A percentile compares a stretch with the other conserved stretches of the same genome.
Evolutionary conservation across 2,888 invertebrate species (phyloP).

Genomic region (Stramonita haemastoma): DNA sequence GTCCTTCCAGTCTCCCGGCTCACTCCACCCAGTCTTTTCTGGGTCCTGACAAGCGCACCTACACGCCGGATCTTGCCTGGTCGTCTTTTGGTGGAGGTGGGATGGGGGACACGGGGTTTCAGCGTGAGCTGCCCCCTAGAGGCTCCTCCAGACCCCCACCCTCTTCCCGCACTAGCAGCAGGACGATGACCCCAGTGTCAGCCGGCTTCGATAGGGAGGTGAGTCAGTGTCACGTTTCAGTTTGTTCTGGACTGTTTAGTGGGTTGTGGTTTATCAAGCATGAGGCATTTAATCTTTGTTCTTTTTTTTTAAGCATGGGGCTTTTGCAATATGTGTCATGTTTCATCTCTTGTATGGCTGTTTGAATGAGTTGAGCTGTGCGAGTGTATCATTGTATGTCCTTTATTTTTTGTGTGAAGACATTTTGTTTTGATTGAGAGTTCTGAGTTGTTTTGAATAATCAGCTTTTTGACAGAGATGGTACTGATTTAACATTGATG

Average conservation of each 20-base stretch:
- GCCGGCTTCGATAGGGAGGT: constrained; percentile 35
- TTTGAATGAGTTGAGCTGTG: too few relatives aligned
- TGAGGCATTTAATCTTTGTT: too few relatives aligned
- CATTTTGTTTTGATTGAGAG: too few relatives aligned
- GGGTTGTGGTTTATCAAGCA: too few relatives aligned
- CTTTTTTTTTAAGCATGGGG: neutral
- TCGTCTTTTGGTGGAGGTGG: constrained; percentile 51
- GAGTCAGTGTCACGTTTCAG: neutral
- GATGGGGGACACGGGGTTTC: constrained; percentile 37
- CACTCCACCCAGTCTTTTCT: constrained; percentile 35
- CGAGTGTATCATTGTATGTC: too few relatives aligned
- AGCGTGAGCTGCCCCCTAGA: constrained; percentile 51
- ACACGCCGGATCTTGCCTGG: constrained; percentile 64
- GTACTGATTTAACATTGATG: too few relatives aligned
- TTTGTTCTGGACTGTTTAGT: too few relatives aligned
- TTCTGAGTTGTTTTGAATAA: too few relatives aligned
- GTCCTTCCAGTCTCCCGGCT: constrained; percentile 40
- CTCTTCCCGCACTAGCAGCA: constrained; percentile 59
- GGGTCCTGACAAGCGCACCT: constrained; percentile 57
- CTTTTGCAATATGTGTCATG: neutral
- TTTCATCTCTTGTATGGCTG: neutral
- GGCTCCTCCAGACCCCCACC: constrained; percentile 33
- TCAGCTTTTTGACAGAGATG: too few relatives aligned
- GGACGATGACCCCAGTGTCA: constrained; percentile 64
- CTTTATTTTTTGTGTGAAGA: too few relatives aligned